A percentile compares a stretch with the other conserved stretches of the same genome.
These are phyloP conservation scores for Drosophila orena DNA, from an alignment of 1,140 invertebrate species.

Conservation along the genomic window DNA sequence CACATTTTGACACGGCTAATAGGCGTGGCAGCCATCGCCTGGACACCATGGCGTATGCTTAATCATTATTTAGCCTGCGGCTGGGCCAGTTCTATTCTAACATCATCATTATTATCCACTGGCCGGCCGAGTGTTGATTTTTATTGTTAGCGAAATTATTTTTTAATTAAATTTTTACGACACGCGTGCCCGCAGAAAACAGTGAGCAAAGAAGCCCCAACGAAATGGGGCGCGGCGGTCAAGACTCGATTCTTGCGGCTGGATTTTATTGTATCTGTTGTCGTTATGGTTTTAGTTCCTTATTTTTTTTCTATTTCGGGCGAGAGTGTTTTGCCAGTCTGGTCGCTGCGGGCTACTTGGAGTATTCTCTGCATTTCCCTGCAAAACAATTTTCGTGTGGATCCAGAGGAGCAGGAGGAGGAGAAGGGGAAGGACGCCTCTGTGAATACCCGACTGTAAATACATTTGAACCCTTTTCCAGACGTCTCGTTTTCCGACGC, in stretches of 20 bases:
- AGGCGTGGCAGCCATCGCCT: slow-evolving; percentile 55
- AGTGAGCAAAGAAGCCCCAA: slow-evolving; percentile 11
- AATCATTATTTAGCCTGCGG: slow-evolving; percentile 70
- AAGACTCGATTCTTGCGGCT: slow-evolving; percentile 42
- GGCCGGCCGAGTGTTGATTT: slow-evolving; percentile 66
- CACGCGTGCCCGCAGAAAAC: slow-evolving; percentile 40
- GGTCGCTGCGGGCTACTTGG: slow-evolving; percentile 51
- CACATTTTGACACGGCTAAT: slow-evolving; percentile 73
- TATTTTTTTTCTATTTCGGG: slow-evolving; percentile 2
- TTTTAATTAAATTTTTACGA: slow-evolving; percentile 83
- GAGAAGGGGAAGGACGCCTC: background rate
- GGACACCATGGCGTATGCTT: slow-evolving; percentile 60
- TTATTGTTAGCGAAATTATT: slow-evolving; percentile 76
- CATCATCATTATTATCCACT: slow-evolving; percentile 23
- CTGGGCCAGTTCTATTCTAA: slow-evolving; percentile 29
- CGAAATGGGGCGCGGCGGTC: slow-evolving; percentile 27
- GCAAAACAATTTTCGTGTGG: slow-evolving; percentile 29
- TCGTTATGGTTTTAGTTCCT: slow-evolving; percentile 3
- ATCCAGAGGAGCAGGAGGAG: too few relatives aligned
- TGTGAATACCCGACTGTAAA: slow-evolving; percentile 43
- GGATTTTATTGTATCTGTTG: slow-evolving; percentile 14
- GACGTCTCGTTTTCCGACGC: slow-evolving; percentile 19
- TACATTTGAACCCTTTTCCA: slow-evolving; percentile 76
- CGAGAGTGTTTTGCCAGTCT: slow-evolving; percentile 33
- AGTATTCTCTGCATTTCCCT: slow-evolving; percentile 64